Conservation (phyloP, 2,888 invertebrate species). For the Hecatera dysodea region DNA sequence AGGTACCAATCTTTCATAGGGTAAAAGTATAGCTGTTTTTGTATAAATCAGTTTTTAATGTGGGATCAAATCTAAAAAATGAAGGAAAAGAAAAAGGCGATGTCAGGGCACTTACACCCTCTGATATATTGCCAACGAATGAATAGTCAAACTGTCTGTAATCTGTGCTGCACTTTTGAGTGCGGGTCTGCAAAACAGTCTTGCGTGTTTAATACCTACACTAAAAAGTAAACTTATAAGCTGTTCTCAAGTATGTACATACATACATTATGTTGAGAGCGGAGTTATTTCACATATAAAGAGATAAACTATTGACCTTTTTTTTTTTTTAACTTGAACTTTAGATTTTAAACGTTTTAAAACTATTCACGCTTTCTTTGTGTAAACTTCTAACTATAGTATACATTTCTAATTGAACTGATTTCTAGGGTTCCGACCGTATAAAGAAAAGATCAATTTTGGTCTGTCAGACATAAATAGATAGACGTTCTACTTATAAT, state of each 20-base stretch:
- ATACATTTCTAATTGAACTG: neutral
- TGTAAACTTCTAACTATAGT: neutral
- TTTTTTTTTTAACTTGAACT: too few relatives aligned
- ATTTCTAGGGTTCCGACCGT: neutral
- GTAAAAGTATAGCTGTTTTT: too few relatives aligned
- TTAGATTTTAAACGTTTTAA: too few relatives aligned
- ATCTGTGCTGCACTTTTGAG: neutral
- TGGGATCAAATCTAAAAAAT: too few relatives aligned
- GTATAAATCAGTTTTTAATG: too few relatives aligned
- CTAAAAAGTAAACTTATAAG: neutral
- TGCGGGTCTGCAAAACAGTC: neutral
- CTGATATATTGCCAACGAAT: too few relatives aligned
- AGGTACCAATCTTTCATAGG: too few relatives aligned
- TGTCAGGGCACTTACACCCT: too few relatives aligned
- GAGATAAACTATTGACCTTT: too few relatives aligned
- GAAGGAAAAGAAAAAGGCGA: too few relatives aligned
- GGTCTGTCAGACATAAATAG: neutral
- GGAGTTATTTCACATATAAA: neutral
- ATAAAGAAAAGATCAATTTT: neutral
- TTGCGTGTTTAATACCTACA: neutral
- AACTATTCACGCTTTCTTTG: too few relatives aligned
- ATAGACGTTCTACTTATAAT: neutral
- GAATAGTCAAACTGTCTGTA: too few relatives aligned
- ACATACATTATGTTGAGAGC: neutral
- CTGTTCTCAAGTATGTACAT: neutral